Conservation (phyloP, 2,888 invertebrate genomes). For the Bimastos eiseni region DNA sequence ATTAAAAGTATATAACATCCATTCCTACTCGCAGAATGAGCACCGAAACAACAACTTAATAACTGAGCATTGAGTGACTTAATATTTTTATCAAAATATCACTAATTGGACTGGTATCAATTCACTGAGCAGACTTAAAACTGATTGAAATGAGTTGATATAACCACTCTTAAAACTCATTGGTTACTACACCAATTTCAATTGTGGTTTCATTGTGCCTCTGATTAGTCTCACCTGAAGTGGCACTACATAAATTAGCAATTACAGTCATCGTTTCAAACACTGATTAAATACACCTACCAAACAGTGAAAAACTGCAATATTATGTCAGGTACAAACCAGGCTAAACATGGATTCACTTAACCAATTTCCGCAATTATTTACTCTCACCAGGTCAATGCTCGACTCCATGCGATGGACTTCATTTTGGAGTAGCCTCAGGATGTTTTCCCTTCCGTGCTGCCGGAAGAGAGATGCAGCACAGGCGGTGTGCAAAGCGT, state of each 20-base stretch:
- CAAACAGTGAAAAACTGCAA: background rate
- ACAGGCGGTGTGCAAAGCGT: conserved; percentile 28
- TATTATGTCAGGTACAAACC: background rate
- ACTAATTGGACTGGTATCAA: background rate
- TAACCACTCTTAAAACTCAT: background rate
- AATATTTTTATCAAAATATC: background rate
- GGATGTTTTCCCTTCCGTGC: conserved; percentile 31
- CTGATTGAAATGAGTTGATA: background rate
- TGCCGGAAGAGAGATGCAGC: conserved; percentile 27
- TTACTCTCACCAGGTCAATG: conserved; percentile 32
- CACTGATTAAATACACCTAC: background rate
- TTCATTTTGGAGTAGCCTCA: conserved; percentile 27
- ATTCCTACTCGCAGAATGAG: background rate
- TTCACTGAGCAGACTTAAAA: background rate
- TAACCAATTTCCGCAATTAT: too few relatives aligned
- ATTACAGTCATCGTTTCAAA: background rate
- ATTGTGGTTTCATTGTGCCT: background rate
- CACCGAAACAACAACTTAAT: background rate
- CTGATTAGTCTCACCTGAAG: background rate
- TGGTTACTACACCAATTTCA: background rate
- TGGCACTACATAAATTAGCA: too few relatives aligned
- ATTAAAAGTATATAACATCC: background rate
- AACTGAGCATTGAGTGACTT: background rate
- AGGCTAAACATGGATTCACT: background rate
- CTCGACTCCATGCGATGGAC: conserved; percentile 29